A percentile compares a stretch with the other conserved stretches of the same genome.
Evolutionary conservation across 2,113 vertebrate species (phyloP).

Genomic region (Saccopteryx bilineata): DNA sequence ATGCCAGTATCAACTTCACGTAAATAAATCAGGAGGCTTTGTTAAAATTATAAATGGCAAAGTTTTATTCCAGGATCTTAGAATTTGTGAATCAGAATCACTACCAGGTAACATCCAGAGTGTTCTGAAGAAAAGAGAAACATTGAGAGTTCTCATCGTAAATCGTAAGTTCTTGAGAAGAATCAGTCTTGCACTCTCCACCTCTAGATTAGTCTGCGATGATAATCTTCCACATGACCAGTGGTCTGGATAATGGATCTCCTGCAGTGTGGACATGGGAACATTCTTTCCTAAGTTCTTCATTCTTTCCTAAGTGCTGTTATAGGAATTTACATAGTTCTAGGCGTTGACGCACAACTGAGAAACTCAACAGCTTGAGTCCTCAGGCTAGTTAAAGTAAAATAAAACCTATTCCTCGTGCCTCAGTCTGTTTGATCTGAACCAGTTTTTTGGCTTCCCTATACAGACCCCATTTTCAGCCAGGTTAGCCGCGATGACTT

Average conservation of each 20-base stretch:
- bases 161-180: background rate
- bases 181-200: background rate
- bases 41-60: background rate
- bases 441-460: background rate
- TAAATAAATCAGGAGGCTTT: background rate
- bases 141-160: background rate
- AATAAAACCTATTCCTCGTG: background rate
- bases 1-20: background rate
- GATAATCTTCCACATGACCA: background rate
- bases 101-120: background rate
- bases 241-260: background rate
- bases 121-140: background rate
- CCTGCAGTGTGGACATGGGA: background rate
- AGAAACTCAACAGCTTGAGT: background rate
- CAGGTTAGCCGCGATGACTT: background rate
- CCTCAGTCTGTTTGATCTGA: background rate
- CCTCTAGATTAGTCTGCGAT: background rate
- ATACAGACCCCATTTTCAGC: background rate
- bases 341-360: background rate
- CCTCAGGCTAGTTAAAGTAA: background rate
- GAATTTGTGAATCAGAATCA: background rate
- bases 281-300: background rate
- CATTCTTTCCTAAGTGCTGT: background rate
- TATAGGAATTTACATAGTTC: background rate
- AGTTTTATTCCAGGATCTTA: background rate